Evolutionary conservation across 1,140 invertebrate species (phyloP).

Genomic region (Asobara japonica): DNA sequence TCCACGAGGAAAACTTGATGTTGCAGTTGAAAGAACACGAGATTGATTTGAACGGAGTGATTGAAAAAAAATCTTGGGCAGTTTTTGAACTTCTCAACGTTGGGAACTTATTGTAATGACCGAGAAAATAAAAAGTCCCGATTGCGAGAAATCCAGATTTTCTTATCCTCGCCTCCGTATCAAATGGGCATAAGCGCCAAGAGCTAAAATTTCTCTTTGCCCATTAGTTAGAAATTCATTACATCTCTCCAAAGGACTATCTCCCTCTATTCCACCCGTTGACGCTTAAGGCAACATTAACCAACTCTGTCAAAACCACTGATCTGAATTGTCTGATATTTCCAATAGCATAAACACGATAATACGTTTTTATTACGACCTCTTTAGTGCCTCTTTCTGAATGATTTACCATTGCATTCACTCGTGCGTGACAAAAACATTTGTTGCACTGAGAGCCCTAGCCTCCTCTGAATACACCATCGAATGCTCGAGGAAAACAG

Average conservation of each 20-base stretch:
- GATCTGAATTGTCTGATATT: neutral
- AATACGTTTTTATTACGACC: neutral
- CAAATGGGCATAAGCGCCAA: too few species aligned
- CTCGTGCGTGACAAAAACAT: slow-evolving; percentile 5
- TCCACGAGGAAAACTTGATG: neutral
- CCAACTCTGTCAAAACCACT: too few species aligned
- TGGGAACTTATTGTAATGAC: neutral
- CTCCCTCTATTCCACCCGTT: too few species aligned
- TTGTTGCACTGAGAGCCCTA: neutral
- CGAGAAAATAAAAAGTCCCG: neutral
- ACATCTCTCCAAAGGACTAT: too few species aligned
- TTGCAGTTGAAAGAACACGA: neutral
- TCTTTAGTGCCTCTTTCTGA: neutral
- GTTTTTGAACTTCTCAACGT: neutral
- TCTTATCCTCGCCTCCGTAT: too few species aligned
- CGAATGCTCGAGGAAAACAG: neutral
- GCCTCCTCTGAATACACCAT: neutral
- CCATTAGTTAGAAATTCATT: too few species aligned
- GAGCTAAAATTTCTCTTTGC: too few species aligned
- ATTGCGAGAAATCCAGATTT: too few species aligned
- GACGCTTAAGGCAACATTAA: too few species aligned
- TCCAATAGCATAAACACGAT: neutral
- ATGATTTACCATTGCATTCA: neutral
- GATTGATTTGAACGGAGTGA: slow-evolving; percentile 8
- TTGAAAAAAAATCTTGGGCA: neutral